A percentile compares a stretch with the other conserved stretches of the same genome.
Evolutionary conservation across 2,888 invertebrate genomes (phyloP).

Genomic region (Pollenia amentaria): DNA sequence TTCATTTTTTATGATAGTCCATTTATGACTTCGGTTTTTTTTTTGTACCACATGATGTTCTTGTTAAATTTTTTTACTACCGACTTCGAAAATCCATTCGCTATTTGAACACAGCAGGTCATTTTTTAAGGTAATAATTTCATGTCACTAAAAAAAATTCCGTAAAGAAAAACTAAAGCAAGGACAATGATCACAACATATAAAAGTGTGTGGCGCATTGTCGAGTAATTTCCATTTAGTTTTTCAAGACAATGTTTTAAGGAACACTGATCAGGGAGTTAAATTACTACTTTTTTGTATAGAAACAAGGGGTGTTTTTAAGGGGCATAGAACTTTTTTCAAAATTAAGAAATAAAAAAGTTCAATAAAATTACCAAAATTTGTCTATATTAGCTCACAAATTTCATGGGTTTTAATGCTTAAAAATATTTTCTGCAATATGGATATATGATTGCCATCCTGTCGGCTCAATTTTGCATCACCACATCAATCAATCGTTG

Average conservation of each 20-base stretch:
- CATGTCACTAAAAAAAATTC: constrained; percentile 44
- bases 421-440: no score
- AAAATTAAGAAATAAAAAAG: no score
- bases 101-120: constrained; percentile 23
- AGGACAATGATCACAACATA: constrained; percentile 1
- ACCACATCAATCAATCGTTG: no score
- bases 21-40: constrained; percentile 54
- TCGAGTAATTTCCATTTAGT: background rate
- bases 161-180: constrained; percentile 7
- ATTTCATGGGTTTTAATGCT: no score
- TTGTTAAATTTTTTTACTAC: background rate
- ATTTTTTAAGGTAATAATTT: constrained; percentile 44
- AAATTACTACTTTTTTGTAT: background rate
- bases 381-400: no score
- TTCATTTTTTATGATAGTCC: constrained; percentile 1
- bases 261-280: background rate
- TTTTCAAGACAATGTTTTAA: constrained; percentile 7
- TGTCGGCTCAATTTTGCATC: no score
- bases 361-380: no score
- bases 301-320: no score
- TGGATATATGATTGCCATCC: no score
- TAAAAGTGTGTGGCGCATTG: constrained; percentile 22
- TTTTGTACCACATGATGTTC: constrained; percentile 54
- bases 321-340: no score
- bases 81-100: no score